These are phyloP conservation scores for Augochlorella aurata DNA, from an alignment of 2,888 invertebrate species.

Conservation along the genomic window DNA sequence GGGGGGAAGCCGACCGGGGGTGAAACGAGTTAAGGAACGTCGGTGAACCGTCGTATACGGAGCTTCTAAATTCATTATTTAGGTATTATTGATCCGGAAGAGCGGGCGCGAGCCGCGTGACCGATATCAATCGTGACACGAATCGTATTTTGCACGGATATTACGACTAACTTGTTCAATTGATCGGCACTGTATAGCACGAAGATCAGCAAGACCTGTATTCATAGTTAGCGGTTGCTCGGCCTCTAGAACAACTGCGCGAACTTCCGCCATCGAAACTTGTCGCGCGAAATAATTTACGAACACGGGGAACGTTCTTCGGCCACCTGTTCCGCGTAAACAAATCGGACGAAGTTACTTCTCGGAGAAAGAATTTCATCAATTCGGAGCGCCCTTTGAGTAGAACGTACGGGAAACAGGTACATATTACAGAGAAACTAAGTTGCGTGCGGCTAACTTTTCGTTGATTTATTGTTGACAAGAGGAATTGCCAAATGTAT, in stretches of 20 bases:
- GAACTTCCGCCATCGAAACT: neutral
- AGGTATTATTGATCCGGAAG: slow-evolving; percentile 46
- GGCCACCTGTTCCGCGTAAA: neutral
- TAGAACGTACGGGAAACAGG: no score
- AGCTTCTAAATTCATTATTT: slow-evolving; percentile 57
- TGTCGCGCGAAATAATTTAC: neutral
- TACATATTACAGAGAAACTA: no score
- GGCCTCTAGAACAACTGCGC: neutral
- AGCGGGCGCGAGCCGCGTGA: slow-evolving; percentile 25
- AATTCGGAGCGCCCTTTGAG: neutral
- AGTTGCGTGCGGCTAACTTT: no score
- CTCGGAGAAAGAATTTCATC: neutral
- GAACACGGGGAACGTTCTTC: neutral
- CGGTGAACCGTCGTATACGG: slow-evolving; percentile 7
- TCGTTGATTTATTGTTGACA: no score
- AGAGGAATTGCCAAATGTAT: no score
- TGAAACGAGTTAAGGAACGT: slow-evolving; percentile 31
- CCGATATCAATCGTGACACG: slow-evolving; percentile 51
- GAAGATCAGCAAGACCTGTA: slow-evolving; percentile 26
- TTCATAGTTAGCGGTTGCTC: neutral
- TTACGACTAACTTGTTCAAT: slow-evolving; percentile 35
- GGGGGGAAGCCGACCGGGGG: neutral
- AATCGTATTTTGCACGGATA: slow-evolving; percentile 35
- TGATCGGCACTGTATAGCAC: slow-evolving; percentile 27
- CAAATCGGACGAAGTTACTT: neutral